These are phyloP conservation scores for Aspidapion aeneum DNA, from an alignment of 2,888 invertebrate species.

Conservation along the genomic window DNA sequence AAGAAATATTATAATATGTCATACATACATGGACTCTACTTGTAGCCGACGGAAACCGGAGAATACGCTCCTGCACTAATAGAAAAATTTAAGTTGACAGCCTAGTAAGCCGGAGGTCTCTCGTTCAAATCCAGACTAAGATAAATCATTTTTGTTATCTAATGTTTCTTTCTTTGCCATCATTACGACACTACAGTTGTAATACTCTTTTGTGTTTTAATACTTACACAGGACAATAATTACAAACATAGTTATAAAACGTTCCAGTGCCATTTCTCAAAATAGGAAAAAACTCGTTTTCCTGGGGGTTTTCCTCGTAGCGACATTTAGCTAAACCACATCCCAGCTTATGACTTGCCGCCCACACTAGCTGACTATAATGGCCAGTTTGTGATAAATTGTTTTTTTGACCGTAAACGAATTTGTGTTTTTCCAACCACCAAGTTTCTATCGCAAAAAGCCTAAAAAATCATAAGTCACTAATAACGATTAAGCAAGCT, in stretches of 20 bases:
- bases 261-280: slow-evolving; percentile 31
- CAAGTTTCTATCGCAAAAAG: slow-evolving; percentile 75
- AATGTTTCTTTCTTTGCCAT: too few relatives aligned
- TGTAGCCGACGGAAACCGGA: too few relatives aligned
- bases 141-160: too few relatives aligned
- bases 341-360: slow-evolving; percentile 70
- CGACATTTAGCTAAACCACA: slow-evolving; percentile 71
- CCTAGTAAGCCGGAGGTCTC: too few relatives aligned
- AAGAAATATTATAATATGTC: too few relatives aligned
- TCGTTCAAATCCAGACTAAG: too few relatives aligned
- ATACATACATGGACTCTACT: too few relatives aligned
- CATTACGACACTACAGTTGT: too few relatives aligned
- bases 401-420: slow-evolving; percentile 62
- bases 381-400: slow-evolving; percentile 68
- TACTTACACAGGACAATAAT: slow-evolving; percentile 79
- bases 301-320: slow-evolving; percentile 14
- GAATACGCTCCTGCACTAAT: too few relatives aligned
- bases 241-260: slow-evolving; percentile 80
- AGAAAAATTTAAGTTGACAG: too few relatives aligned
- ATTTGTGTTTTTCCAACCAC: slow-evolving; percentile 72
- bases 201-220: too few relatives aligned
- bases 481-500: too few relatives aligned
- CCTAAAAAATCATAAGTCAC: slow-evolving; percentile 58
- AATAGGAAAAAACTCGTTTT: not conserved
- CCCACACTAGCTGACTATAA: slow-evolving; percentile 84